Base-by-base conservation (phyloP, 2,888 invertebrate genomes). In the Lacanobia oleracea region DNA sequence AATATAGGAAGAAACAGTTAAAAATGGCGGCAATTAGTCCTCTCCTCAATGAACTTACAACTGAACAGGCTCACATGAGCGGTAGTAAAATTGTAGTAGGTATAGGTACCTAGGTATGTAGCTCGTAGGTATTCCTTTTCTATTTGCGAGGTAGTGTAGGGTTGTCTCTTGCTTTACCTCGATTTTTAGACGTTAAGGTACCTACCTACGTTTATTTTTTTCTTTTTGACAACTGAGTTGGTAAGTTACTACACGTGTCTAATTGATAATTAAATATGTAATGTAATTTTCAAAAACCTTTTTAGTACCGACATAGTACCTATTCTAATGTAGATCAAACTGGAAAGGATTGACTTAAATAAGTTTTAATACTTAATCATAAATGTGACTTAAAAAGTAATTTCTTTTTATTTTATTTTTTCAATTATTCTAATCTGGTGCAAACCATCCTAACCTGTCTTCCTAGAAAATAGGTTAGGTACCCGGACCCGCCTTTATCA, bases 41-140 rank as follows among this genome's bases (percentile, higher is more conserved):
- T 91, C 91, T 90, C 87, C 81, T 91, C 91, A 91, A 91, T 91
- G 91, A 89, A 90, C 84, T 88, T 89, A 86, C 83, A 86, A 59
- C 67, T 18, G 40, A 85, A 61, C 67, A 21, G 33, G 67, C 53
- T 57, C 63, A 72, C 65, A 72, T 66, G 73, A 50, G 37, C 66
- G 60, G 68, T 81, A 75, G 78, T 81, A 81, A 74, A 74, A 67
- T 80, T 60, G 66, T 80, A 67, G 67, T 77, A 69, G 27, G 18
- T 27, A n/a, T 73, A 43, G 14, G 23, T 66, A 68, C n/a, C 16
- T 43, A 72, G 54, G 21, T 72, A 67, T 63, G 23, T 72, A 63
- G 48, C 27, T 33, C 18, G 27, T 51, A 51, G 16, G 12, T 66
- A 72, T 63, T 72, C 72, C 66, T 77, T 68, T 77, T 67, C 68